Evolutionary conservation across 2,113 vertebrate species (phyloP).

Genomic region (Acanthisitta chloris): DNA sequence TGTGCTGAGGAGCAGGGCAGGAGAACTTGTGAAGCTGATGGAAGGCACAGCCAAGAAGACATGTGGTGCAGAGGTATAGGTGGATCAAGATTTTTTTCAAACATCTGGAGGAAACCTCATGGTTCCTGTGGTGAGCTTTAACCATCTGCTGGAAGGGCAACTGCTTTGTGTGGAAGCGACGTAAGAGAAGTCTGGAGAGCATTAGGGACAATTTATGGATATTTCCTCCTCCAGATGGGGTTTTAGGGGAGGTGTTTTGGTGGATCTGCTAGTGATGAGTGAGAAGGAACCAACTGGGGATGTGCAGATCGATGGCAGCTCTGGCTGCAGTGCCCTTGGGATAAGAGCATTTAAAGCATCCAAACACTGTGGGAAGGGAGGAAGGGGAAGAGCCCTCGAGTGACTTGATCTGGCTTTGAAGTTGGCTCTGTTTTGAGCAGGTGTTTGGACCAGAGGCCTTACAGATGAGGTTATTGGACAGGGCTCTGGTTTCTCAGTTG

Average conservation of each 20-base stretch:
- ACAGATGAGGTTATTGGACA: fast-evolving
- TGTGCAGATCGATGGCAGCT: background rate
- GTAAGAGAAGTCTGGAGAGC: background rate
- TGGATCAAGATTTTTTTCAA: background rate
- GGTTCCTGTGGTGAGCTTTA: background rate
- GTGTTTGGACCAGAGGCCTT: background rate
- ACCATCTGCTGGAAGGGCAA: background rate
- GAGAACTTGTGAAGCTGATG: background rate
- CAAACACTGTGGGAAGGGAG: fast-evolving
- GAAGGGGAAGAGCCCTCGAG: background rate
- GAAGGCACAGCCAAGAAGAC: background rate
- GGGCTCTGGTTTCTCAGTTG: background rate
- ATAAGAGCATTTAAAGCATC: fast-evolving
- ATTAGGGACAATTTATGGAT: background rate
- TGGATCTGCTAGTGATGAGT: background rate
- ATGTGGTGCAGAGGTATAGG: background rate
- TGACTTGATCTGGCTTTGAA: background rate
- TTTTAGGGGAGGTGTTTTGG: background rate
- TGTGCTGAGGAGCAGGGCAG: background rate
- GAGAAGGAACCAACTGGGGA: background rate
- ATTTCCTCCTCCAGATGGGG: fast-evolving
- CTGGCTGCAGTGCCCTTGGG: background rate
- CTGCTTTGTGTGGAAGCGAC: fast-evolving
- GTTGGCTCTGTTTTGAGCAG: background rate
- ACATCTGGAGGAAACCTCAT: background rate